Percentiles rank a stretch among this genome's conserved stretches.
Conservation (phyloP, 1,140 invertebrate species). For the Trinorchestia longiramus region DNA sequence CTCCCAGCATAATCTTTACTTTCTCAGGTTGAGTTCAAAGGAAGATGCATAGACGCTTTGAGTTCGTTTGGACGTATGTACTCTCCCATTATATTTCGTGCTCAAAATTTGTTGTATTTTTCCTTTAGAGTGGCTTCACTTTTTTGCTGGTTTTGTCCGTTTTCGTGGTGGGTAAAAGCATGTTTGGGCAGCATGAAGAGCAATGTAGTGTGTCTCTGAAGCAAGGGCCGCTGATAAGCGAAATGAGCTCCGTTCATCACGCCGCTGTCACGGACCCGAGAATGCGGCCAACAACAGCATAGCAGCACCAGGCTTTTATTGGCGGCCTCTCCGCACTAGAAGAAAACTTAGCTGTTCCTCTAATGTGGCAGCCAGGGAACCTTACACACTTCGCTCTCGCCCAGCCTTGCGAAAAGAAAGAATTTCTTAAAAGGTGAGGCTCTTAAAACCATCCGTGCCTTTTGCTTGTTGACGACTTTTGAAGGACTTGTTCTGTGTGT, state of each 20-base stretch:
- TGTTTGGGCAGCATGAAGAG: constrained; percentile 19
- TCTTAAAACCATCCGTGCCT: background rate
- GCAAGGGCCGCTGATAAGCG: constrained; percentile 11
- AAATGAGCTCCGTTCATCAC: constrained; percentile 39
- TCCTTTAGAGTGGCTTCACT: background rate
- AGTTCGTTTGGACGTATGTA: background rate
- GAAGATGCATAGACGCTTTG: background rate
- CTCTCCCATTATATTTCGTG: background rate
- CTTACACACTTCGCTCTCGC: background rate
- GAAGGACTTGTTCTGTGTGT: background rate
- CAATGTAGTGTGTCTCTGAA: constrained; percentile 25
- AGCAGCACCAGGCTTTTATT: background rate
- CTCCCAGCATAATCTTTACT: background rate
- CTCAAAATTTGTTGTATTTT: background rate
- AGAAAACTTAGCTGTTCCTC: constrained; percentile 19
- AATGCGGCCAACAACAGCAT: constrained; percentile 12
- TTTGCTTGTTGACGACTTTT: constrained; percentile 29
- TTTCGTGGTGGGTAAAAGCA: background rate
- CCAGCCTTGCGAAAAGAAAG: constrained; percentile 19
- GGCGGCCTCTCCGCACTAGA: background rate
- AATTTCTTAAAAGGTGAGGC: background rate
- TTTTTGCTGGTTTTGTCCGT: background rate
- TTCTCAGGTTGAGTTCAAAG: background rate
- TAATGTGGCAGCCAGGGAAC: constrained; percentile 23
- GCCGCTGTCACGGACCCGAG: constrained; percentile 13